A percentile compares a stretch with the other conserved stretches of the same genome.
Evolutionary conservation across 2,888 invertebrate species (phyloP).

Genomic region (Serrognathus titanus): DNA sequence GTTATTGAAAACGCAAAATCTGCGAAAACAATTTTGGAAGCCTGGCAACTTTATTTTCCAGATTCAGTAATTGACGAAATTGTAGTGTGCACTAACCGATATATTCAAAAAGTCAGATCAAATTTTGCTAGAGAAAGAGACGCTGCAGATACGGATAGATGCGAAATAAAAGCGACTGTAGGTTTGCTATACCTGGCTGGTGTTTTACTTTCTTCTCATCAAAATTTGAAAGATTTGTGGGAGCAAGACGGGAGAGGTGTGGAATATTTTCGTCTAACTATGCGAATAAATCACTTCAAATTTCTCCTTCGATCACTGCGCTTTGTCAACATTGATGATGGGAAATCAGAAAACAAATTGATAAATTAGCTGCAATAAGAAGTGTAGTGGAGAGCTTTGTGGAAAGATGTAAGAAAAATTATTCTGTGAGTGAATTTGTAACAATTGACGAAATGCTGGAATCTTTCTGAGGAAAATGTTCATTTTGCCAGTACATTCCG

Average conservation of each 20-base stretch:
- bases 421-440: conserved; percentile 17
- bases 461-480: conserved; percentile 20
- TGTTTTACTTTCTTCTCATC: not conserved
- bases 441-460: conserved; percentile 25
- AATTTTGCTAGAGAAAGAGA: conserved; percentile 3
- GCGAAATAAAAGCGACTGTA: conserved; percentile 1
- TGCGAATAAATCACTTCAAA: not conserved
- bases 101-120: not conserved
- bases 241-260: conserved; percentile 1
- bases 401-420: conserved; percentile 21
- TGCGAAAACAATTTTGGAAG: not conserved
- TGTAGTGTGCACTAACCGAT: not conserved
- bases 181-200: conserved; percentile 5
- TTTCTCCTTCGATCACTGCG: not conserved
- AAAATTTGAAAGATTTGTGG: conserved; percentile 2
- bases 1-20: not conserved
- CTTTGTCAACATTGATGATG: not conserved
- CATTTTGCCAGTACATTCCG: conserved; percentile 15
- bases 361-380: conserved; percentile 5
- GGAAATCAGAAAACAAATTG: not conserved
- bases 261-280: conserved; percentile 2
- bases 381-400: conserved; percentile 26
- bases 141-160: not conserved
- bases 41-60: not conserved
- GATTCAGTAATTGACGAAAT: not conserved